Evolutionary conservation across 2,888 invertebrate genomes (phyloP).

Genomic region (Oxycera nigricornis): DNA sequence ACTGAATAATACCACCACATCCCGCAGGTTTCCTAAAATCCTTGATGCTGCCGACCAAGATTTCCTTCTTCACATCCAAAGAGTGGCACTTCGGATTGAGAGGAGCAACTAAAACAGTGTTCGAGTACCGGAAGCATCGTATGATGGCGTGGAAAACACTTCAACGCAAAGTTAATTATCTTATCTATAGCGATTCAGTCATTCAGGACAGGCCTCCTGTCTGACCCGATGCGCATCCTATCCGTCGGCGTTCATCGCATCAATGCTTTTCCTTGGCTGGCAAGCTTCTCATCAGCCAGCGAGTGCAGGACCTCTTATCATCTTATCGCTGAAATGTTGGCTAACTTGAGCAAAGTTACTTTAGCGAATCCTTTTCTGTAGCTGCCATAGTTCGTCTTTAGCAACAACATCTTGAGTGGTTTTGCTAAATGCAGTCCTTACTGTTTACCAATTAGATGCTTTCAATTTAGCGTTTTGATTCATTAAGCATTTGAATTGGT

Average conservation of each 20-base stretch:
- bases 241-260: background rate
- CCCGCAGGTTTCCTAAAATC: background rate
- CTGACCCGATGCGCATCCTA: background rate
- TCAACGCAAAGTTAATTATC: slow-evolving; percentile 23
- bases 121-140: slow-evolving; percentile 6
- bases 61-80: slow-evolving; percentile 21
- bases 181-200: slow-evolving; percentile 9
- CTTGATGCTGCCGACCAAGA: background rate
- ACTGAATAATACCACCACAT: background rate
- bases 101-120: slow-evolving; percentile 8
- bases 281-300: background rate
- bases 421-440: slow-evolving; percentile 10
- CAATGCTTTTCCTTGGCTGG: background rate
- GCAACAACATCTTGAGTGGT: slow-evolving; percentile 24
- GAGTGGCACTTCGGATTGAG: slow-evolving; percentile 3
- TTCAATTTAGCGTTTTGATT: slow-evolving; percentile 28
- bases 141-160: slow-evolving; percentile 31
- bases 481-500: slow-evolving; percentile 10
- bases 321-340: slow-evolving; percentile 8
- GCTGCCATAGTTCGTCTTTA: slow-evolving; percentile 11
- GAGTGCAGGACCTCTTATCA: slow-evolving; percentile 2
- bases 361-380: background rate
- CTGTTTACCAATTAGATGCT: slow-evolving; percentile 27
- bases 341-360: slow-evolving; percentile 8
- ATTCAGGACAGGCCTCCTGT: background rate